Conservation (phyloP, 2,888 invertebrate genomes). For the Euproctis similis region DNA sequence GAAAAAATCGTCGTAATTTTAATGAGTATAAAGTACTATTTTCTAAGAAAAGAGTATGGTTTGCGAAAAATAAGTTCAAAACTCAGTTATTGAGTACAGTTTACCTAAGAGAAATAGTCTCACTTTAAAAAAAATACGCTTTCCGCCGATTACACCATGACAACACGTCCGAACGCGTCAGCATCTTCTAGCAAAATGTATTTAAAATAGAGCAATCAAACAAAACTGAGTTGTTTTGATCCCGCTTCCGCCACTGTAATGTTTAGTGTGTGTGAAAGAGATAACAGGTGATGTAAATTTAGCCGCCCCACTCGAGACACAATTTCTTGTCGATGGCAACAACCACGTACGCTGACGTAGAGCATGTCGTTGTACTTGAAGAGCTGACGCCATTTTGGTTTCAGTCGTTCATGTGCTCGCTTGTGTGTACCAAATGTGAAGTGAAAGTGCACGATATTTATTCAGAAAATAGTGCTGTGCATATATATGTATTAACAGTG, state of each 20-base stretch:
- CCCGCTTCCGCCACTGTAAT: constrained; percentile 2
- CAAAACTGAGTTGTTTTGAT: constrained; percentile 3
- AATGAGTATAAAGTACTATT: no score
- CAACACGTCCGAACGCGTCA: constrained; percentile 7
- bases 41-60: no score
- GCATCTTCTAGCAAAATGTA: constrained; percentile 4
- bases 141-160: no score
- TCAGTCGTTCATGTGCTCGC: constrained; percentile 29
- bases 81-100: no score
- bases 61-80: no score
- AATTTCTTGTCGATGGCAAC: constrained; percentile 8
- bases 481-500: no score
- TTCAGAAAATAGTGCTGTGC: constrained; percentile 8
- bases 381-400: constrained; percentile 33
- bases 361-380: constrained; percentile 3
- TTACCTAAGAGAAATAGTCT: no score
- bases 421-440: constrained; percentile 21
- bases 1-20: no score
- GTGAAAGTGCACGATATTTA: constrained; percentile 14
- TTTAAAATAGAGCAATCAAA: neutral
- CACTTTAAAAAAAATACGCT: no score
- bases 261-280: constrained; percentile 11
- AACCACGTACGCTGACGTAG: neutral
- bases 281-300: constrained; percentile 8
- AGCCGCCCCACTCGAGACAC: constrained; percentile 7